A percentile compares a stretch with the other conserved stretches of the same genome.
Evolutionary conservation across 2,113 vertebrate species (phyloP).

Genomic region (Petaurus breviceps): DNA sequence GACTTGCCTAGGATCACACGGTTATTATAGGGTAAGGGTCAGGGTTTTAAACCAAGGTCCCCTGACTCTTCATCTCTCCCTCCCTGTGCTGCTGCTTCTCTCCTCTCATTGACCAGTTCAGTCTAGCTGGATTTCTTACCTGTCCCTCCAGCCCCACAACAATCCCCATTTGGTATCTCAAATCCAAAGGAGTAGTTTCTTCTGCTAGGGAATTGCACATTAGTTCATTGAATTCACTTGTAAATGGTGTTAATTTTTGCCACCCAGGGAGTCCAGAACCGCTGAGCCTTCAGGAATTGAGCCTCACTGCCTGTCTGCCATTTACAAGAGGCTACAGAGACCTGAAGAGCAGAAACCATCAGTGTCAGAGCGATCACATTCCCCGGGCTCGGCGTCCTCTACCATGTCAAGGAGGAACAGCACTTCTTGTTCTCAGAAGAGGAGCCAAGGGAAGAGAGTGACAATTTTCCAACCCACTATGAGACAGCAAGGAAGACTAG

Average conservation of each 20-base stretch:
- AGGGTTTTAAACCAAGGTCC: not conserved
- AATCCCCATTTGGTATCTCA: constrained; percentile 59
- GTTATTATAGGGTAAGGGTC: not conserved
- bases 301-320: not conserved
- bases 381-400: not conserved
- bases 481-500: not conserved
- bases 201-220: constrained; percentile 57
- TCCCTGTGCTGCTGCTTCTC: not conserved
- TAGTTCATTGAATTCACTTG: constrained; percentile 47
- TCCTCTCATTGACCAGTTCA: not conserved
- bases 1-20: not conserved
- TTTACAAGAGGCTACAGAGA: not conserved
- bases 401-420: not conserved
- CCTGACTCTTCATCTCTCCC: not conserved
- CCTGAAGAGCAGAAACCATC: not conserved
- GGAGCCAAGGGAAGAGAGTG: not conserved
- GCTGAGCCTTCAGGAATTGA: not conserved
- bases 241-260: constrained; percentile 24
- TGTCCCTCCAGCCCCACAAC: not conserved
- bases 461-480: not conserved
- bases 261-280: constrained; percentile 7
- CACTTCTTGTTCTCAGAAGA: not conserved
- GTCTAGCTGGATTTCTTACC: not conserved
- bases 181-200: constrained; percentile 69
- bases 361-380: not conserved